These are phyloP conservation scores for Pristionchus fissidentatus DNA, from an alignment of 2,888 invertebrate genomes.

Conservation along the genomic window DNA sequence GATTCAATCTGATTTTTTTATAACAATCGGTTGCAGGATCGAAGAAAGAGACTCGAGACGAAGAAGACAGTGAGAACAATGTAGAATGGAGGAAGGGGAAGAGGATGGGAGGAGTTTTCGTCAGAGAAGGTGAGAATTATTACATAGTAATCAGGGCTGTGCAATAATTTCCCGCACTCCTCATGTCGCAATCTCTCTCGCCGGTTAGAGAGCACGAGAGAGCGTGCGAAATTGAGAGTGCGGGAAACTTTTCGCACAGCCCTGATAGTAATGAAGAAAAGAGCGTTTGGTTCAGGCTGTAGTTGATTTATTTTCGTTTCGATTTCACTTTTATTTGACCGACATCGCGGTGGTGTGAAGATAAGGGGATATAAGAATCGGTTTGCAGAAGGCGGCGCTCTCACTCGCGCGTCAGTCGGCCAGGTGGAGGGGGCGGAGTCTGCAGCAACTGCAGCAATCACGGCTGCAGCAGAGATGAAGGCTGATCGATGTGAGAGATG, in stretches of 20 bases:
- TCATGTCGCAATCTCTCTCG: not conserved
- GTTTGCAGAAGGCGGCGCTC: constrained; percentile 22
- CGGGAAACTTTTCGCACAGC: too few species aligned
- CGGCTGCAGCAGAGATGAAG: not conserved
- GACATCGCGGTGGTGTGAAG: not conserved
- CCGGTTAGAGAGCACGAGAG: too few species aligned
- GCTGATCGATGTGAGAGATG: not conserved
- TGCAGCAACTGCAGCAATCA: not conserved
- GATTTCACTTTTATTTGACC: not conserved
- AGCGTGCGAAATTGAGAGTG: too few species aligned
- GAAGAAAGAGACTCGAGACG: not conserved
- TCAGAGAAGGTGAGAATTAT: constrained; percentile 22
- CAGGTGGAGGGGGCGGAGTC: not conserved
- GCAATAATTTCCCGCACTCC: not conserved
- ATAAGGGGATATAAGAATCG: not conserved
- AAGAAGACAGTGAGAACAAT: constrained; percentile 45
- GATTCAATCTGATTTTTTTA: too few species aligned
- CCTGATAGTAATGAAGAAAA: too few species aligned
- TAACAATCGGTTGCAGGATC: not conserved
- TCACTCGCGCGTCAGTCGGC: constrained; percentile 4
- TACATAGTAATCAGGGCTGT: not conserved
- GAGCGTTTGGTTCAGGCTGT: too few species aligned
- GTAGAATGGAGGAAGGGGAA: constrained; percentile 39
- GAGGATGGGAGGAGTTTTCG: constrained; percentile 28
- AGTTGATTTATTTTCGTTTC: too few species aligned